Evolutionary conservation across 92 coral and sea anemone genomes (phyloP), one percentile per base, ranked within the genome.

Genomic region (Phenganax stokvisi): DNA sequence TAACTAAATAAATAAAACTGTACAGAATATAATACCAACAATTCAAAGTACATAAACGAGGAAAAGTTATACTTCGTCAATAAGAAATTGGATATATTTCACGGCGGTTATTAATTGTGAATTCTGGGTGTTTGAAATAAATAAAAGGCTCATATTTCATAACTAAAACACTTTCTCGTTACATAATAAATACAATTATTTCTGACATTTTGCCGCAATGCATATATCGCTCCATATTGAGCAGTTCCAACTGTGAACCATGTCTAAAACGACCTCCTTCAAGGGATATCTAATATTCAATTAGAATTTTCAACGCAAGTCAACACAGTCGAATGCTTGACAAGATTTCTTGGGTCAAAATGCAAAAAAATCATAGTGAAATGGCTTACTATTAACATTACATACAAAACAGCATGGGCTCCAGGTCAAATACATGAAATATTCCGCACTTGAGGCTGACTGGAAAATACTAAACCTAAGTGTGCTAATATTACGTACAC

Each of bases 1-100:
- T 79, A 79, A 79, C 83, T 79, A 79, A 79, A 79, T 64, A 79
- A 79, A 79, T 73, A 73, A 73, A 73, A 73, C 17, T 73, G 30
- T 54, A 56, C 12, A 56, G 54, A 56, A 73, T 13, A 47, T 16
- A 51, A 15, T 5, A 56, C 62, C 4, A 9, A 52, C 10, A 69
- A 25, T 65, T 6, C 10, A 65, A 65, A 1, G 27, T 0, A 65
- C 30, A 15, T 65, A 28, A 65, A 65, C 5, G 10, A 44, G 30
- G 11, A 65, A 65, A 17, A 17, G 3, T 0, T 10, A 65, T 17
- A 10, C 17, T 37, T 37, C 5, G 47, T 37, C 47, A 37, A 37
- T 37, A 37, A 37, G 47, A 37, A 37, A 37, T 37, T 37, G 47
- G 47, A 37, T 37, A 37, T 37, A 37, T 37, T 20, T 20, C 47